phyloP scores from a whole-genome alignment of 2,113 vertebrate genomes.

The Neotragus moschatus region DNA sequence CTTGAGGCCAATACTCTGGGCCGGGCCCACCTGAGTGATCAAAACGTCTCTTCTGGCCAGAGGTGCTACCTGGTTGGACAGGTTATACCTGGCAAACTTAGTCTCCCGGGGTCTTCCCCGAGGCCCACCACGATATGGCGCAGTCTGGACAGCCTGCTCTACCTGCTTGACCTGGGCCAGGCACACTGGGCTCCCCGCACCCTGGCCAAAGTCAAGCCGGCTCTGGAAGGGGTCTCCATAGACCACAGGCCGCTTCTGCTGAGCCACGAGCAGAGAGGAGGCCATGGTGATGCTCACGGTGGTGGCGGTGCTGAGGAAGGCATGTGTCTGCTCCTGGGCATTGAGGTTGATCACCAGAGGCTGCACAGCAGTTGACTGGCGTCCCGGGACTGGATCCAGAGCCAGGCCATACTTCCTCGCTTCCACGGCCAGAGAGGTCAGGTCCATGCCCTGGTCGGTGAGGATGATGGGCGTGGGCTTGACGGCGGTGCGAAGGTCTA shows the following conservation, averaged over 20 bases:
- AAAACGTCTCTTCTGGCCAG: slow-evolving; percentile 90
- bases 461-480: slow-evolving; percentile 95
- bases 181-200: slow-evolving; percentile 90
- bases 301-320: slow-evolving; percentile 87
- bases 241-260: slow-evolving; percentile 90
- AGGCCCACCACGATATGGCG: slow-evolving; percentile 76
- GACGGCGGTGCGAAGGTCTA: slow-evolving; percentile 91
- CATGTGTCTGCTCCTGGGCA: slow-evolving; percentile 92
- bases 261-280: slow-evolving; percentile 89
- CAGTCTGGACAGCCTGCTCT: slow-evolving; percentile 81
- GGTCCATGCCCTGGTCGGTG: slow-evolving; percentile 98
- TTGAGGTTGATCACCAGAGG: slow-evolving; percentile 97
- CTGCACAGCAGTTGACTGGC: slow-evolving; percentile 93
- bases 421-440: slow-evolving; percentile 94
- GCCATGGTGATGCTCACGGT: slow-evolving; percentile 91
- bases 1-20: slow-evolving; percentile 84
- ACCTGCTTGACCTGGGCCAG: slow-evolving; percentile 89
- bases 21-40: slow-evolving; percentile 84
- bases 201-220: slow-evolving; percentile 94
- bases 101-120: slow-evolving; percentile 88
- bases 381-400: slow-evolving; percentile 85
- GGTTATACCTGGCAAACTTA: slow-evolving; percentile 91
- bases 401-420: slow-evolving; percentile 92
- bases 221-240: slow-evolving; percentile 97
- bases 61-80: slow-evolving; percentile 89